Evolutionary conservation across 2,797 vertebrate genomes (phyloP), one percentile per base, ranked within the genome.

Genomic region (Gobio occitaniae): DNA sequence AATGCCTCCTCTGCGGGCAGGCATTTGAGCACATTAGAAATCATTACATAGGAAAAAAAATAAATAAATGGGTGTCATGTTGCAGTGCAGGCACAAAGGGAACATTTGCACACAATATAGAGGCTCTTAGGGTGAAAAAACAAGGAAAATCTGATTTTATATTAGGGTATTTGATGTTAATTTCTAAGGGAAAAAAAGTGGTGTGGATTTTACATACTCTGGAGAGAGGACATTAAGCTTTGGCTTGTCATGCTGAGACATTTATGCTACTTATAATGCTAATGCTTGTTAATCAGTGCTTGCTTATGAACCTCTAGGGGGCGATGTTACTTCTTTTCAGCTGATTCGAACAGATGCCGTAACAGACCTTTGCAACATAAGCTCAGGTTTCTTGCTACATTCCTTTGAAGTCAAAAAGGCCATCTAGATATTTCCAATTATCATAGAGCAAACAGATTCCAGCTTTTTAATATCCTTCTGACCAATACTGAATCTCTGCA

Each of bases 101-200:
- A 74, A 88, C 80, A 83, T 81, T 11, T 66, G 52, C 78, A 68
- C 81, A 80, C 70, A 29, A 52, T 79, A 87, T 70, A 86, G 48
- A 83, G 84, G 19, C 59, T 71, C 84, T 91, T 89, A 92, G 90
- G 92, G 92, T 89, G 89, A 89, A 89, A 88, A 82, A 84, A 90
- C 10, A 68, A 92, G 88, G 15, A 79, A 86, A 77, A 72, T 70
- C 36, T 16, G 29, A 87, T 90, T 90, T 86, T 89, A 90, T 82
- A n/a, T 80, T 86, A 89, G 75, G 87, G 78, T 89, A 86, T 91
- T 87, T 89, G 85, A 90, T 69, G 7, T 65, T 65, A 16, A 75
- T 78, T 92, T 90, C 21, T 70, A 87, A 56, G 32, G 32, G 11
- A 36, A 89, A 89, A 80, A 66, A 32, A 32, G 13, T 32, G 36